Percentiles rank a stretch among this genome's conserved stretches.
Conservation (phyloP, 2,113 vertebrate species). For the Bos javanicus region DNA sequence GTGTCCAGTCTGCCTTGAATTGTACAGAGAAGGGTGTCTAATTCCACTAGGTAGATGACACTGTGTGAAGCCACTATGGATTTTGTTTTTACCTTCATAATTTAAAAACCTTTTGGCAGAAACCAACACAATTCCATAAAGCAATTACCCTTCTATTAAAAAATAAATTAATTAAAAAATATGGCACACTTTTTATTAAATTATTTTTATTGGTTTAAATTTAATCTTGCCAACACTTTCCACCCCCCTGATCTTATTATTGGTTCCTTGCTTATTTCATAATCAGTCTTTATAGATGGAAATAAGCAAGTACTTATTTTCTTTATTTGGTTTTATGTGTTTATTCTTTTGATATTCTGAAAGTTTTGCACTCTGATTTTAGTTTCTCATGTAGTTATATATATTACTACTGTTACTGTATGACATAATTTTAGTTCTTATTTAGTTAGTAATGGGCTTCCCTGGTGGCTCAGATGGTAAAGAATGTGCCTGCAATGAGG, state of each 20-base stretch:
- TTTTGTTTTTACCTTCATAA: background rate
- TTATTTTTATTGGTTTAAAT: background rate
- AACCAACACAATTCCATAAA: background rate
- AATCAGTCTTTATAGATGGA: background rate
- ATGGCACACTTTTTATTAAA: background rate
- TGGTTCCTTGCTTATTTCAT: background rate
- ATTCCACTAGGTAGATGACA: background rate
- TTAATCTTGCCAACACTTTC: background rate
- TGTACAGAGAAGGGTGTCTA: background rate
- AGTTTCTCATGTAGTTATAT: background rate
- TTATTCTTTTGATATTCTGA: background rate
- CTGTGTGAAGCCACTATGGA: background rate
- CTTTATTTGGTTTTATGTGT: background rate
- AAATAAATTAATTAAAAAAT: background rate
- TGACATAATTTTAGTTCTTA: background rate
- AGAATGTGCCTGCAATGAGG: background rate
- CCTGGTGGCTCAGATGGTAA: background rate
- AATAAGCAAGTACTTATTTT: background rate
- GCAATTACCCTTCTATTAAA: background rate
- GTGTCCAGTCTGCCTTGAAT: background rate
- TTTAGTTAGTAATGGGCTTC: background rate
- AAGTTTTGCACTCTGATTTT: background rate
- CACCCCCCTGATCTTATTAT: background rate
- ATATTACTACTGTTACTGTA: background rate
- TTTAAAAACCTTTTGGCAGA: background rate